Evolutionary conservation across 2,113 vertebrate species (phyloP).

Genomic region (Channa maculata): DNA sequence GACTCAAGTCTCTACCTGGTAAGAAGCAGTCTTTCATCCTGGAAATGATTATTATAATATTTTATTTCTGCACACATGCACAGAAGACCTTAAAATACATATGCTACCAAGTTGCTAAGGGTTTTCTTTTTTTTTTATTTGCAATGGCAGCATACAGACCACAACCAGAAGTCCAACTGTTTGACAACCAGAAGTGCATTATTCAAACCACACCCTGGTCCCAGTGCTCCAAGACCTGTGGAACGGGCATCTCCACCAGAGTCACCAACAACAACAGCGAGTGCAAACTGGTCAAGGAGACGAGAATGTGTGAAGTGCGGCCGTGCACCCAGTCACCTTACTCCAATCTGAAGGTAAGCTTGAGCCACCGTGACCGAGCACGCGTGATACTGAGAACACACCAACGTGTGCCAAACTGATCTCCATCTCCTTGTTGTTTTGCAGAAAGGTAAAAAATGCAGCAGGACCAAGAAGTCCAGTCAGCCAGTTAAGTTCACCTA

Average conservation of each 20-base stretch:
- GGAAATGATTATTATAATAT: background rate
- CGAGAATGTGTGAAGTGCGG: conserved; percentile 94
- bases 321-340: conserved; percentile 91
- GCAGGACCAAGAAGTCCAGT: conserved; percentile 91
- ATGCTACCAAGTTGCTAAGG: conserved; percentile 28
- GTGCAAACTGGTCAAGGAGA: conserved; percentile 95
- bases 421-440: conserved; percentile 29
- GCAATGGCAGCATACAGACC: conserved; percentile 76
- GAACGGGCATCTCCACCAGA: conserved; percentile 95
- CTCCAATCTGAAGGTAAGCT: conserved; percentile 92
- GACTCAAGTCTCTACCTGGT: conserved; percentile 93
- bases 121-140: conserved; percentile 29
- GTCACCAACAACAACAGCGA: conserved; percentile 95
- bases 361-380: conserved; percentile 8
- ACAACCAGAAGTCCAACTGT: conserved; percentile 84
- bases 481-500: conserved; percentile 90
- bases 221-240: conserved; percentile 96
- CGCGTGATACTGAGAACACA: background rate
- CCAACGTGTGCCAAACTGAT: conserved; percentile 26
- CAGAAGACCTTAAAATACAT: background rate
- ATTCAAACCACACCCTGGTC: conserved; percentile 98
- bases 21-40: conserved; percentile 70
- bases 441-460: conserved; percentile 98
- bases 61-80: background rate
- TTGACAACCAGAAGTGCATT: conserved; percentile 93